Base-by-base conservation (phyloP, 2,888 invertebrate genomes). In the Agonopterix alstromeriana region DNA sequence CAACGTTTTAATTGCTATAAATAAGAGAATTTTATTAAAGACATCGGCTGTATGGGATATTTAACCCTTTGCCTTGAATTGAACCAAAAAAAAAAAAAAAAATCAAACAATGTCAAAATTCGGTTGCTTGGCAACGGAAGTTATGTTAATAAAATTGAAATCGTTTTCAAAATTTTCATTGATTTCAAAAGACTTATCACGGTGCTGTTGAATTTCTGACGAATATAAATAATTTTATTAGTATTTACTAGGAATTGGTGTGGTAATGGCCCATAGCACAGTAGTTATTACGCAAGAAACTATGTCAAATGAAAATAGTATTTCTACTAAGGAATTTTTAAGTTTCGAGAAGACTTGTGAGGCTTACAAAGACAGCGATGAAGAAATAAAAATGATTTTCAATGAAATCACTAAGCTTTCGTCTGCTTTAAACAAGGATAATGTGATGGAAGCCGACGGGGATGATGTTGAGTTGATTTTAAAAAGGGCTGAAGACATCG, bases 321-420 rank as follows among this genome's bases (percentile, higher is more conserved):
- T 76, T 38, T 78, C 81, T 17, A 85, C 82, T 2, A 84, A 81
- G 63, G 87, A 87, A 62, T 87, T 86, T 66, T 63, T 88, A 45
- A 64, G 72, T 36, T 75, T 79, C 53, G 88, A 88, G 62, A 85
- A 82, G 59, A 72, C 70, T 49, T 87, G 88, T 55, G 85, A 83
- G 56, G 66, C 68, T 3, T 82, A 70, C 50, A 87, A 80, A 56
- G 87, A 80, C 48, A 86, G 83, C 43, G 91, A 91, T 58, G 88
- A 91, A 46, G 93, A 93, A 75, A 91, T 93, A 8, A 93, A 91
- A 57, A 90, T 90, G 74, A 92, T 94, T 69, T 91, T 94, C 58
- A 92, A 90, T 63, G 93, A 94, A 78, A 93, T 94, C 2, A 92
- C 91, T 57, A 91, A 92, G 54, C 69, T 92, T 43, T 83, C 91